Evolutionary conservation across 2,888 invertebrate species (phyloP).

Genomic region (Philereme vetulata): DNA sequence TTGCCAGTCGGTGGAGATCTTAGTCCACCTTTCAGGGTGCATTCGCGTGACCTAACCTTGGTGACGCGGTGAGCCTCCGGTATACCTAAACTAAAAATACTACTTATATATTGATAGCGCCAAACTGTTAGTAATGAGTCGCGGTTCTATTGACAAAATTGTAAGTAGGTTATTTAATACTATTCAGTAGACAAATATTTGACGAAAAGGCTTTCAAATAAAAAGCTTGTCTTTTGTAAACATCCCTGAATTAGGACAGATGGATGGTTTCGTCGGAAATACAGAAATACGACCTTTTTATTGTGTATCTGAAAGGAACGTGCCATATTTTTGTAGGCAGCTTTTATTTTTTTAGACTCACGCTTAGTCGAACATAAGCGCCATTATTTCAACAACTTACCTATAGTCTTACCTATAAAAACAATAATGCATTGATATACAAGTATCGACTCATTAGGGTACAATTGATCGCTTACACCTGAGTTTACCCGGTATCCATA

Average conservation of each 20-base stretch:
- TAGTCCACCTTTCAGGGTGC: too few relatives aligned
- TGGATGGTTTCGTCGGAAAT: conserved; percentile 29
- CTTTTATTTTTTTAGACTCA: conserved; percentile 29
- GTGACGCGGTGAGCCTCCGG: too few relatives aligned
- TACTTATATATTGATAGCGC: too few relatives aligned
- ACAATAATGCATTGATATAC: too few relatives aligned
- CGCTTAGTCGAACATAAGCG: conserved; percentile 22
- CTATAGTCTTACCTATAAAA: too few relatives aligned
- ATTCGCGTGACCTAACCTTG: too few relatives aligned
- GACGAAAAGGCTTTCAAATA: conserved; percentile 22
- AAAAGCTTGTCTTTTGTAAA: conserved; percentile 27
- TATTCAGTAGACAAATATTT: conserved; percentile 16
- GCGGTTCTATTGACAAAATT: neutral
- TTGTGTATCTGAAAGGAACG: conserved; percentile 21
- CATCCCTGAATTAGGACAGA: conserved; percentile 28
- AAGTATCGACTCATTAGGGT: too few relatives aligned
- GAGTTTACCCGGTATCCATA: too few relatives aligned
- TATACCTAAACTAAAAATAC: too few relatives aligned
- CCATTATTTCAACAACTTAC: conserved; percentile 14
- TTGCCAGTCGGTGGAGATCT: too few relatives aligned
- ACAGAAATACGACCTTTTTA: conserved; percentile 32
- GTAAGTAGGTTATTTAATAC: neutral
- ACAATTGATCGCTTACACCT: too few relatives aligned
- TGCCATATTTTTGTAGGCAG: conserved; percentile 28
- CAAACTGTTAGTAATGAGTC: too few relatives aligned